Evolutionary conservation across 2,113 vertebrate genomes (phyloP), one percentile per base, ranked within the genome.

Genomic region (Pyxicephalus adspersus): DNA sequence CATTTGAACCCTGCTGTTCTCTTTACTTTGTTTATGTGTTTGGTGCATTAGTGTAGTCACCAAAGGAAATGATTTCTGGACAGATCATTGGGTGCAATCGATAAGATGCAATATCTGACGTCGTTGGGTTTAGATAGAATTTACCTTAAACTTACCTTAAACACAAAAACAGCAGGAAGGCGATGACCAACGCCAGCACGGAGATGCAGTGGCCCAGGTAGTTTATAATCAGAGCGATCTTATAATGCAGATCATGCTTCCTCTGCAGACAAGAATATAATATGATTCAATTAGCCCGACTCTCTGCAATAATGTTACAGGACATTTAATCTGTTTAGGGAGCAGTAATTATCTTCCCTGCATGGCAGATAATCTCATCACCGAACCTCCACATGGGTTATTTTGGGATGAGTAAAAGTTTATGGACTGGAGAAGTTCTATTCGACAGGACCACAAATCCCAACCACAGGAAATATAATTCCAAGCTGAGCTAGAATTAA

Each of bases 151-250:
- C 95, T 95, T 90, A 98, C 98, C 97, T 94, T 89, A 99, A 94
- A 89, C 94, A 94, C 86, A 99, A 89, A 93, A 99, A 99, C 83
- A 99, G 95, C 84, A 97, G 85, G 89, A 99, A 99, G 87, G 98
- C 98, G 20, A 96, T 93, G 34, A 98, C 90, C 0, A 99, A 95
- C 64, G 96, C 96, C 25, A 92, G 96, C 76, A 99, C 87, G 3
- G 98, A 99, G 84, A 98, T 91, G 77, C 96, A 99, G 90, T 99
- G 98, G 15, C 98, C 98, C 84, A 99, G 90, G 93, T 99, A 99
- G 94, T 98, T 99, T 90, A 99, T 94, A 85, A 97, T 94, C 52
- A 98, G 95, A 13, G 96, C 98, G 16, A 97, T 89, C 85, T 93
- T 97, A 89, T 98, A 98, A 89, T 99, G 97, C 84, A 96, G 87